A percentile compares a stretch with the other conserved stretches of the same genome.
phyloP scores from a whole-genome alignment of 2,797 vertebrate genomes.

The Sphenopsis melanotis region DNA sequence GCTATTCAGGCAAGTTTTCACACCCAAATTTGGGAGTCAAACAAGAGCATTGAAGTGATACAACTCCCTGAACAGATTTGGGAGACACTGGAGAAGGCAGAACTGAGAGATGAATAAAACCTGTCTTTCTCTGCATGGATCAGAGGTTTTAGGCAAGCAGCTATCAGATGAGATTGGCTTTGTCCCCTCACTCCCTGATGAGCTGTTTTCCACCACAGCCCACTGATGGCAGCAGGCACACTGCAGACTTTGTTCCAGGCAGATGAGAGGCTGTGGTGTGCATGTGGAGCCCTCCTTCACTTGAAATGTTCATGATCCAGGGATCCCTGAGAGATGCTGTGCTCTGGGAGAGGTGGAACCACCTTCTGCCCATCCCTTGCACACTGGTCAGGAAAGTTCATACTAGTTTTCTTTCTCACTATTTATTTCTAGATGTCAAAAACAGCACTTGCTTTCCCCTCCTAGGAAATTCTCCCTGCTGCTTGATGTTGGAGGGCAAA shows the following conservation, averaged over 20 bases:
- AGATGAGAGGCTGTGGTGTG: background rate
- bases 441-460: background rate
- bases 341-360: background rate
- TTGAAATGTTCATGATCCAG: background rate
- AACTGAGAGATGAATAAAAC: background rate
- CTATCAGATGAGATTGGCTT: background rate
- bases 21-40: background rate
- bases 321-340: fast-evolving
- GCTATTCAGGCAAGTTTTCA: background rate
- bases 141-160: background rate
- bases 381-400: background rate
- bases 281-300: background rate
- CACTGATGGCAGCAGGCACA: background rate
- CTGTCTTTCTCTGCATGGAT: background rate
- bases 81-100: background rate
- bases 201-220: background rate
- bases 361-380: background rate
- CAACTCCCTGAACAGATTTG: background rate
- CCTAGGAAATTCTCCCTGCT: background rate
- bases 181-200: background rate
- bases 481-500: background rate
- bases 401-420: background rate
- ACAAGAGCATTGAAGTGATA: background rate
- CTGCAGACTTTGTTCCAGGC: background rate
- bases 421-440: background rate